Conservation (phyloP, 2,888 invertebrate genomes). For the Drosophila barbarae region DNA sequence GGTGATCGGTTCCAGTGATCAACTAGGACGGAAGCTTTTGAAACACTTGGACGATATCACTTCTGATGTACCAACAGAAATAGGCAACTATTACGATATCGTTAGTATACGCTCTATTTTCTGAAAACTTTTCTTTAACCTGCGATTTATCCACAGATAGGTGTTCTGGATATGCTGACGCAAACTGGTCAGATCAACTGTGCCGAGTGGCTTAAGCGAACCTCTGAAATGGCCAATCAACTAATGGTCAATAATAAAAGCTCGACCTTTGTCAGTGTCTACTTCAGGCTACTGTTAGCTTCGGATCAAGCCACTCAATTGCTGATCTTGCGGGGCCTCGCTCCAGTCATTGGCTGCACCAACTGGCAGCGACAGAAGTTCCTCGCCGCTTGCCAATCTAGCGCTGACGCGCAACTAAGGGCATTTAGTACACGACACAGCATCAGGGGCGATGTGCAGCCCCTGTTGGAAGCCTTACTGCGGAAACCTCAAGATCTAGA, state of each 20-base stretch:
- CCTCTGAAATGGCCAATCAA: constrained; percentile 15
- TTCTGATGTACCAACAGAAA: constrained; percentile 8
- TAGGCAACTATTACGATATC: constrained; percentile 58
- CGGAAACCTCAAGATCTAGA: no score
- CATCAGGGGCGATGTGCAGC: neutral
- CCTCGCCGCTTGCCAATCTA: constrained; percentile 34
- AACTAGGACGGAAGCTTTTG: constrained; percentile 23
- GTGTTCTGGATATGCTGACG: constrained; percentile 41
- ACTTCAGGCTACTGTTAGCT: constrained; percentile 36
- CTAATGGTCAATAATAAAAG: constrained; percentile 18
- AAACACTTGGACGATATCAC: constrained; percentile 26
- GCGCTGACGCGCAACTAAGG: constrained; percentile 29
- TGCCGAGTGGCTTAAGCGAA: constrained; percentile 28
- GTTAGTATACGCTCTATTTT: constrained; percentile 28
- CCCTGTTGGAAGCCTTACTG: constrained; percentile 34
- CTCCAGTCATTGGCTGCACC: neutral
- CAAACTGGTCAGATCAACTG: neutral
- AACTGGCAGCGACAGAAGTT: constrained; percentile 55
- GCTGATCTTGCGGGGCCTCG: constrained; percentile 35
- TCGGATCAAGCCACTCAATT: constrained; percentile 15
- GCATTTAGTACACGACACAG: constrained; percentile 20
- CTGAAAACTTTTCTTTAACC: neutral
- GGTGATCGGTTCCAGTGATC: constrained; percentile 5
- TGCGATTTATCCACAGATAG: constrained; percentile 24
- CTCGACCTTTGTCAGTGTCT: constrained; percentile 30